A percentile compares a stretch with the other conserved stretches of the same genome.
Evolutionary conservation across 2,888 invertebrate genomes (phyloP).

Genomic region (Pammene fasciana): DNA sequence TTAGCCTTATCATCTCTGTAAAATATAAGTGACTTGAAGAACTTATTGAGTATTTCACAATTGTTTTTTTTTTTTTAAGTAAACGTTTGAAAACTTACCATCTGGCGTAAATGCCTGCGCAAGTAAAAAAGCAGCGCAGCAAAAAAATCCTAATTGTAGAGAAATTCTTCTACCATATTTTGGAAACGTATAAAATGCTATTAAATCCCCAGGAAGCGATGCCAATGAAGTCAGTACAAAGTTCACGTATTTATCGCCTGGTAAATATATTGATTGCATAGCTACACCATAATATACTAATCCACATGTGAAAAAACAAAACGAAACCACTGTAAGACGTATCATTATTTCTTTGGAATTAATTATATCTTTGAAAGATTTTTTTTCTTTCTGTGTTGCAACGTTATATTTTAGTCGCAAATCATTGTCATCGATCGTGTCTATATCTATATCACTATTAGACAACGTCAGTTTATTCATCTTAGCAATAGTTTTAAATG

Average conservation of each 20-base stretch:
- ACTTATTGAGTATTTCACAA: too few relatives aligned
- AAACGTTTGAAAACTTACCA: too few relatives aligned
- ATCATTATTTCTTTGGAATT: slow-evolving; percentile 68
- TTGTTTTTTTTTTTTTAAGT: too few relatives aligned
- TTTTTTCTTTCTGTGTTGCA: slow-evolving; percentile 61
- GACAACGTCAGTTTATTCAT: slow-evolving; percentile 61
- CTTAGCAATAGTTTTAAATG: slow-evolving; percentile 57
- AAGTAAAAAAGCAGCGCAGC: too few relatives aligned
- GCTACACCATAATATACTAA: slow-evolving; percentile 69
- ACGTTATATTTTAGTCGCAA: slow-evolving; percentile 60
- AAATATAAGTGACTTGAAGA: neutral
- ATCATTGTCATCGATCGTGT: slow-evolving; percentile 56
- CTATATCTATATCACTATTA: slow-evolving; percentile 56
- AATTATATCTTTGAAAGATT: slow-evolving; percentile 62
- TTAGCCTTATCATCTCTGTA: slow-evolving; percentile 65
- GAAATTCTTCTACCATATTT: slow-evolving; percentile 53
- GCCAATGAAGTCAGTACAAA: slow-evolving; percentile 64
- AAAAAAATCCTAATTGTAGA: too few relatives aligned
- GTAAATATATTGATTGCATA: slow-evolving; percentile 64
- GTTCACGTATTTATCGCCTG: slow-evolving; percentile 71
- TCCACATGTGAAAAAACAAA: slow-evolving; percentile 69
- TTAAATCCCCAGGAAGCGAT: slow-evolving; percentile 69
- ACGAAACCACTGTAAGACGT: slow-evolving; percentile 61
- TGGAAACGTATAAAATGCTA: slow-evolving; percentile 63
- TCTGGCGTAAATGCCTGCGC: too few relatives aligned